phyloP scores from a whole-genome alignment of 2,888 invertebrate species.

The Ochlodes sylvanus region DNA sequence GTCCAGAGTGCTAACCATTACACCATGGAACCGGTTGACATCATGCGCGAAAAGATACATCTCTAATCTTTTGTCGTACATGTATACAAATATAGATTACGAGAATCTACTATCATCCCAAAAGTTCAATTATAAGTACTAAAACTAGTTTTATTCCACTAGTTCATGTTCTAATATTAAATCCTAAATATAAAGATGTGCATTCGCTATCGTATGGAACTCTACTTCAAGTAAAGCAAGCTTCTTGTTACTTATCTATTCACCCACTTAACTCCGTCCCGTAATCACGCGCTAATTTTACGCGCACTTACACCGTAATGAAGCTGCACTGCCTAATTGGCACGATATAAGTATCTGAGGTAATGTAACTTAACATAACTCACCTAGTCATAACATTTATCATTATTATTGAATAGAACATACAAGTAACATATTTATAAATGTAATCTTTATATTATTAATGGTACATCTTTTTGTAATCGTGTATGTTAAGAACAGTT shows the following conservation, averaged over 20 bases:
- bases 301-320: constrained; percentile 30
- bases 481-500: too few relatives aligned
- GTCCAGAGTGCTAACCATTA: constrained; percentile 94
- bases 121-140: too few relatives aligned
- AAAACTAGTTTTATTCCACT: too few relatives aligned
- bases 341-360: constrained; percentile 13
- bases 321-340: constrained; percentile 21
- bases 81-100: too few relatives aligned
- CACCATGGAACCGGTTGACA: constrained; percentile 87
- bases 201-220: neutral
- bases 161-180: too few relatives aligned
- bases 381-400: neutral
- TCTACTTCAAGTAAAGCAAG: constrained; percentile 20
- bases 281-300: constrained; percentile 31
- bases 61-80: too few relatives aligned
- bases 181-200: too few relatives aligned
- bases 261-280: constrained; percentile 31
- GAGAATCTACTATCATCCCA: too few relatives aligned
- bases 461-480: too few relatives aligned
- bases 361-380: constrained; percentile 9
- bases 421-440: too few relatives aligned
- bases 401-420: too few relatives aligned
- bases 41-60: neutral
- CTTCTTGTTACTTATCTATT: constrained; percentile 15
- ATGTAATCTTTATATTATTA: too few relatives aligned